These are phyloP conservation scores for Vanessa tameamea DNA, from an alignment of 1,140 invertebrate species.

Conservation along the genomic window DNA sequence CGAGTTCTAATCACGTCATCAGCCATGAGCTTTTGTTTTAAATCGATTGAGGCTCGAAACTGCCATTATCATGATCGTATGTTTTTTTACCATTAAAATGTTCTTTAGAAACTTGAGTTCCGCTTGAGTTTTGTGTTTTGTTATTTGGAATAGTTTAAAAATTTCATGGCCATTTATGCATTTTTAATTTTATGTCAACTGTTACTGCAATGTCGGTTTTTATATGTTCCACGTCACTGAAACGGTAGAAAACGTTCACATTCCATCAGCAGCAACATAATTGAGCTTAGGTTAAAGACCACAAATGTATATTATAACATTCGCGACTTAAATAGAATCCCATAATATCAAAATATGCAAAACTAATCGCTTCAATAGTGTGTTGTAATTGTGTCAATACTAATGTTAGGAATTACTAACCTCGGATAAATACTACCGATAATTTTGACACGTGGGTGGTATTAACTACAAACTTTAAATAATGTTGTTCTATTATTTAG, in stretches of 20 bases:
- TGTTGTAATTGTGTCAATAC: background rate
- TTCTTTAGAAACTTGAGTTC: slow-evolving; percentile 27
- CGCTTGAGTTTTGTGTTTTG: slow-evolving; percentile 39
- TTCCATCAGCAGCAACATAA: background rate
- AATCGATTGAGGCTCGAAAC: slow-evolving; percentile 40
- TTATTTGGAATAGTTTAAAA: slow-evolving; percentile 14
- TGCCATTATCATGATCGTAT: slow-evolving; percentile 34
- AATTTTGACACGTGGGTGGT: background rate
- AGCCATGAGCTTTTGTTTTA: slow-evolving; percentile 42
- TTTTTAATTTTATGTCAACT: background rate
- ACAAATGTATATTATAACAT: background rate
- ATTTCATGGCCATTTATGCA: slow-evolving; percentile 25
- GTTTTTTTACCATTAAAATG: slow-evolving; percentile 20
- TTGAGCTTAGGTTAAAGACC: background rate
- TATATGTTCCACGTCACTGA: background rate
- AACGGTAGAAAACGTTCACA: background rate
- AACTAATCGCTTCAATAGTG: slow-evolving; percentile 12
- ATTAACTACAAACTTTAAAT: background rate
- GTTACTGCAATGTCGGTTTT: background rate
- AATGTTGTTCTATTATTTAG: too few species aligned
- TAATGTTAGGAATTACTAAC: slow-evolving; percentile 5
- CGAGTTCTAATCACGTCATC: slow-evolving; percentile 38
- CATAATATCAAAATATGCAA: slow-evolving; percentile 4
- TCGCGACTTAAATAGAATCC: background rate
- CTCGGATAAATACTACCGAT: background rate